Base-by-base conservation (phyloP, 2,888 invertebrate genomes). In the Melanchra persicariae region DNA sequence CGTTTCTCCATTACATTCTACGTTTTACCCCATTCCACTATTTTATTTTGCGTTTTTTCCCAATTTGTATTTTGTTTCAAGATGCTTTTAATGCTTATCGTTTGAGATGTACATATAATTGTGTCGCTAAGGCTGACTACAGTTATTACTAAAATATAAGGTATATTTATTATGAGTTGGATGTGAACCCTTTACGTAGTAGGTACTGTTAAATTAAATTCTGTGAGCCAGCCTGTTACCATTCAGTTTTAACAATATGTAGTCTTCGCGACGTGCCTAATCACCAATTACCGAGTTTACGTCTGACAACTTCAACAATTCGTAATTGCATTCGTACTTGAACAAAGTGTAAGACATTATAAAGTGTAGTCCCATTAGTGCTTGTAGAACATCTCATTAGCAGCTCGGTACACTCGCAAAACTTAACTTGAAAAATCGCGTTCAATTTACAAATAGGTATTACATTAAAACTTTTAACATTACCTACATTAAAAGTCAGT, bases 401-500 rank as follows among this genome's bases (percentile, higher is more conserved):
- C 77, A 85, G 75, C 77, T 82, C 82, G 75, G 81, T 77, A 80
- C 81, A 85, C 79, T 82, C 70, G 66, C 47, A 66, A 83, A 82
- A 84, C n/a, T n/a, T 75, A 74, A 82, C 69, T 80, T 76, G 76
- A 81, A 85, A 82, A 85, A 87, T 81, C 80, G 74, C 79, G 85
- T 82, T 83, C 85, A 70, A 75, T 81, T 79, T 84, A 87, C 89
- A 90, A 89, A 91, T 89, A 88, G 86, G 87, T 89, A 89, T 89
- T 88, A 89, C 87, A 89, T 88, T 87, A 87, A 88, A 91, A 91
- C 89, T 91, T 90, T 84, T 74, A 87, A 87, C 89, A 87, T 89
- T 90, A 87, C 87, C 86, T 89, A 91, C 92, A 93, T 94, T 93
- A 94, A 93, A 93, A 93, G 92, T 91, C 92, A 92, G 93, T 93